These are phyloP conservation scores for Eunapius fragilis DNA, from an alignment of 37 sponge, comb jelly and placozoan species.

Conservation along the genomic window DNA sequence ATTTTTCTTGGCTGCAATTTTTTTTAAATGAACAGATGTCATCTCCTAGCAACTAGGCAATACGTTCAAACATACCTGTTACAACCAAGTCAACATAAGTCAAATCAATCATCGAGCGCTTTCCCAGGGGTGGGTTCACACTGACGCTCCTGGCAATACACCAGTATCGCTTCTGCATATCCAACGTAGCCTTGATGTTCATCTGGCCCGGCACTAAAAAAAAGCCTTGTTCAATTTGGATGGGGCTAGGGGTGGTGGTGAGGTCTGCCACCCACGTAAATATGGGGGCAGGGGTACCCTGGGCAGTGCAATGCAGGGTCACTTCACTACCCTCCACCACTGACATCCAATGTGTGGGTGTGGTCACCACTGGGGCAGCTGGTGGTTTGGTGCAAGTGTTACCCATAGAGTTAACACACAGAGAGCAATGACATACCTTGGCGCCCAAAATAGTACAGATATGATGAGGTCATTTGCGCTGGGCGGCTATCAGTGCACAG, in stretches of 20 bases:
- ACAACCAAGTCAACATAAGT: not conserved
- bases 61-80: not conserved
- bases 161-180: not conserved
- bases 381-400: not conserved
- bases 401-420: not conserved
- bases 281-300: conserved; percentile 5
- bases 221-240: not conserved
- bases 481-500: not conserved
- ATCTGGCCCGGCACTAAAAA: not conserved
- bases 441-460: not conserved
- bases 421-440: not conserved
- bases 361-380: not conserved
- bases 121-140: not conserved
- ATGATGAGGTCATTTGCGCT: not conserved
- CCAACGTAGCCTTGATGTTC: not conserved
- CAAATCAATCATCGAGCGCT: not conserved
- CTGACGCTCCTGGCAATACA: not conserved
- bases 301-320: conserved; percentile 6
- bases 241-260: not conserved
- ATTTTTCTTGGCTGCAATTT: not conserved
- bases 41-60: not conserved
- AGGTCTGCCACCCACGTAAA: not conserved
- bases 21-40: not conserved
- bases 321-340: conserved; percentile 6
- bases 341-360: not conserved